These are phyloP conservation scores for Ammodytes marinus DNA, from an alignment of 2,113 vertebrate genomes.

Conservation along the genomic window DNA sequence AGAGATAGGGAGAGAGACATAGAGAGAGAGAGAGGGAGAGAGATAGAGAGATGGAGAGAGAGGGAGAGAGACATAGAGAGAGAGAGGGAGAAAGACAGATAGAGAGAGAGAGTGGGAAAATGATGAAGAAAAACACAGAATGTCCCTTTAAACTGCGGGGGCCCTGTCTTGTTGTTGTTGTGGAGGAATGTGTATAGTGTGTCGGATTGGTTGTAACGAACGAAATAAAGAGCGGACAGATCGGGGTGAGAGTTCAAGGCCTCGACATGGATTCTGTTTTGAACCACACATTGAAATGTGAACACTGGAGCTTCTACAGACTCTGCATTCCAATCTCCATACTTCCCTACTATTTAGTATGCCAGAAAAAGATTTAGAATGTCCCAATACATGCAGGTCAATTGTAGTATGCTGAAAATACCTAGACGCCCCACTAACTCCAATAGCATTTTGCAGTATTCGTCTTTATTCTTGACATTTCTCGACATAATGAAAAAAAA, in stretches of 20 bases:
- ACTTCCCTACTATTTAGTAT: too few relatives aligned
- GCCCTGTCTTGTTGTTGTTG: neutral
- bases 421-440: too few relatives aligned
- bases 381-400: too few relatives aligned
- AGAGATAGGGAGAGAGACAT: neutral
- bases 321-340: too few relatives aligned
- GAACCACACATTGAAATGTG: too few relatives aligned
- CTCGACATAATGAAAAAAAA: too few relatives aligned
- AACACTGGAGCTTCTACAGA: neutral
- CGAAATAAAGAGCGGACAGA: neutral
- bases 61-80: slow-evolving; percentile 4
- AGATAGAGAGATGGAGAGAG: slow-evolving; percentile 27
- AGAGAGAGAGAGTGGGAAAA: neutral
- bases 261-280: neutral
- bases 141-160: slow-evolving; percentile 51
- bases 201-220: slow-evolving; percentile 5
- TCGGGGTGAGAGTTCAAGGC: neutral
- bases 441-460: too few relatives aligned
- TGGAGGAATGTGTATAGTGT: slow-evolving; percentile 26
- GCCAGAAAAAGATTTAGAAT: too few relatives aligned
- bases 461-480: too few relatives aligned
- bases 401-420: too few relatives aligned
- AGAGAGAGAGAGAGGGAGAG: neutral
- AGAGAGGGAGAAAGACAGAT: slow-evolving; percentile 23
- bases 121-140: slow-evolving; percentile 24